A percentile compares a stretch with the other conserved stretches of the same genome.
These are phyloP conservation scores for Ceriagrion tenellum DNA, from an alignment of 2,888 invertebrate species.

Conservation along the genomic window DNA sequence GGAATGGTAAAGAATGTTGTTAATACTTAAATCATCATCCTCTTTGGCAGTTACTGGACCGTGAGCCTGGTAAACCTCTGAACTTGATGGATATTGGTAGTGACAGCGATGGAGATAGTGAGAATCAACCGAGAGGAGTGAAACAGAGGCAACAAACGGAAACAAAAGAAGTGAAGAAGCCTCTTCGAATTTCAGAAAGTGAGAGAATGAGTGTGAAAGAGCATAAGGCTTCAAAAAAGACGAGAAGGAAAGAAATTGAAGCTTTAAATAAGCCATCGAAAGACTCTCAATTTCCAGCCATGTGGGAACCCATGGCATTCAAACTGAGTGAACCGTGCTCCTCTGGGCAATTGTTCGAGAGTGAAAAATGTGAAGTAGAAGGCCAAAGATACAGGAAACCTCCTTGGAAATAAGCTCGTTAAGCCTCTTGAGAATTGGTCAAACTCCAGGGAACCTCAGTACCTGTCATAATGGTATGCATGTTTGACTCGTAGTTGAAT, in stretches of 20 bases:
- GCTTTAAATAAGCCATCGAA: background rate
- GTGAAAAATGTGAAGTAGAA: background rate
- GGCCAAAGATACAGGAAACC: conserved; percentile 51
- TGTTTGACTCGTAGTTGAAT: background rate
- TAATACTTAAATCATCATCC: background rate
- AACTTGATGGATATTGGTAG: conserved; percentile 13
- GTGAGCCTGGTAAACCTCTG: conserved; percentile 35
- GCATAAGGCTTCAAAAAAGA: background rate
- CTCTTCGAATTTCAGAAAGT: background rate
- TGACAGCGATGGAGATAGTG: conserved; percentile 42
- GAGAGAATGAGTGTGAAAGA: background rate
- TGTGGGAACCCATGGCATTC: conserved; percentile 15
- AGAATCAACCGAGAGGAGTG: background rate
- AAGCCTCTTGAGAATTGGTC: background rate
- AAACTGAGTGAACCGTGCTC: conserved; percentile 1
- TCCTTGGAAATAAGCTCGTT: conserved; percentile 24
- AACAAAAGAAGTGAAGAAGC: conserved; percentile 1
- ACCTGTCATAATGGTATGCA: background rate
- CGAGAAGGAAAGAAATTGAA: conserved; percentile 29
- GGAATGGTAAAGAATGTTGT: background rate
- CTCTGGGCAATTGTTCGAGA: background rate
- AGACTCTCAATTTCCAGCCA: background rate
- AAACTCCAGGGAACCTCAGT: background rate
- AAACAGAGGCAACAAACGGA: background rate
- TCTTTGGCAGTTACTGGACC: background rate